Percentiles rank a stretch among this genome's conserved stretches.
Evolutionary conservation across 2,888 invertebrate genomes (phyloP).

Genomic region (Ormyrus pomaceus): DNA sequence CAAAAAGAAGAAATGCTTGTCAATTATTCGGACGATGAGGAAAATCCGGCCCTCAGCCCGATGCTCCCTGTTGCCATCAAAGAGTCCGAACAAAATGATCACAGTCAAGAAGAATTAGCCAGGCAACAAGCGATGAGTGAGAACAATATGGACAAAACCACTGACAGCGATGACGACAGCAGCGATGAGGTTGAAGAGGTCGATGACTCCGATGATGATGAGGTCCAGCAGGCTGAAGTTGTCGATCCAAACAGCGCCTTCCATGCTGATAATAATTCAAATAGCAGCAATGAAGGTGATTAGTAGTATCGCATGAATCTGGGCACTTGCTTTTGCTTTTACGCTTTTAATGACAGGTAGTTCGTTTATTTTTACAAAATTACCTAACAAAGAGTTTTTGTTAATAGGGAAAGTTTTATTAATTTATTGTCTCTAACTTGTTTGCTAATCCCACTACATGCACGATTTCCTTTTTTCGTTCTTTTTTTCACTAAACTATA

Average conservation of each 20-base stretch:
- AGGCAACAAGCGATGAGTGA: background rate
- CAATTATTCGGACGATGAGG: conserved; percentile 70
- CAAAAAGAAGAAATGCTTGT: conserved; percentile 56
- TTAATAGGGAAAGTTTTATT: too few relatives aligned
- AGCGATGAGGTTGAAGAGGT: conserved; percentile 59
- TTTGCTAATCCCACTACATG: too few relatives aligned
- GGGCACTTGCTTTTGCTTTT: too few relatives aligned
- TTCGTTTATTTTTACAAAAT: too few relatives aligned
- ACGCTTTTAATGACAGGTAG: too few relatives aligned
- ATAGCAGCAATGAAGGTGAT: conserved; percentile 55
- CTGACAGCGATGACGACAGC: conserved; percentile 29
- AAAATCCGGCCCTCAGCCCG: conserved; percentile 71
- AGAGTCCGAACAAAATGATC: conserved; percentile 48
- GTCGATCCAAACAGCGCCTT: conserved; percentile 51
- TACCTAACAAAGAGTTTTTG: too few relatives aligned
- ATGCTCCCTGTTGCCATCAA: conserved; percentile 68
- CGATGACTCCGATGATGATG: conserved; percentile 52
- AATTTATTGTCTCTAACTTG: too few relatives aligned
- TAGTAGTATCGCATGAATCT: background rate
- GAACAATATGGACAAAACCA: conserved; percentile 32
- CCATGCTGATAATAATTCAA: conserved; percentile 48
- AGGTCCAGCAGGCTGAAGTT: conserved; percentile 40
- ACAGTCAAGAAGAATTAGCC: conserved; percentile 43
- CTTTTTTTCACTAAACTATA: too few relatives aligned
- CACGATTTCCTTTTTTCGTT: too few relatives aligned